Percentiles rank a stretch among this genome's conserved stretches.
Conservation (phyloP, 2,113 vertebrate genomes). For the Zosterops lateralis region DNA sequence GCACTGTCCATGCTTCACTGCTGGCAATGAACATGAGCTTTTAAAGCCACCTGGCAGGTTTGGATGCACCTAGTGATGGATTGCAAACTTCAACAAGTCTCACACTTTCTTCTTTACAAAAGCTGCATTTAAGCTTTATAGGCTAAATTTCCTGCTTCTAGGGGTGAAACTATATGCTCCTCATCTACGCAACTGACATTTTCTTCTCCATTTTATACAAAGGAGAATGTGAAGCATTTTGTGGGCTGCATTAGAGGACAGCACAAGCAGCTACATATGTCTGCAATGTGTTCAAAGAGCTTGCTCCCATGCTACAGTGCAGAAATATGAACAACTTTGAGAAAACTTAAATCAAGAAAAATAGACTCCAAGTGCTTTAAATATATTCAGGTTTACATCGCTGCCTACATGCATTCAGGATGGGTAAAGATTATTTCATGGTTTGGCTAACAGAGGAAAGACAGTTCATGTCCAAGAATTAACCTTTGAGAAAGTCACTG, state of each 20-base stretch:
- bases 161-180: not conserved
- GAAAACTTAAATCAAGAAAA: not conserved
- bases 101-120: not conserved
- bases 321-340: not conserved
- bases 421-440: not conserved
- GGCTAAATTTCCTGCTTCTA: not conserved
- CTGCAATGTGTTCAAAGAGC: not conserved
- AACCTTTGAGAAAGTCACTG: not conserved
- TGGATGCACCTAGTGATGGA: not conserved
- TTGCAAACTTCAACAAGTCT: not conserved
- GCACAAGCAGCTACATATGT: rapidly evolving
- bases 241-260: not conserved
- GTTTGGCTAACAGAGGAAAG: not conserved
- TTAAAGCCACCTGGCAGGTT: not conserved
- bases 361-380: not conserved
- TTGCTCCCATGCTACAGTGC: not conserved
- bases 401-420: not conserved
- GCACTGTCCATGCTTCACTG: not conserved
- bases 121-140: not conserved
- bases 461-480: not conserved
- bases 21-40: not conserved
- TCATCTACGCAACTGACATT: not conserved
- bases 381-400: not conserved
- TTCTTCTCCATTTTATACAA: not conserved
- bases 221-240: not conserved